Base-by-base conservation (phyloP, 53 echinoderm and acorn worm species). In the Arbacia lixula region DNA sequence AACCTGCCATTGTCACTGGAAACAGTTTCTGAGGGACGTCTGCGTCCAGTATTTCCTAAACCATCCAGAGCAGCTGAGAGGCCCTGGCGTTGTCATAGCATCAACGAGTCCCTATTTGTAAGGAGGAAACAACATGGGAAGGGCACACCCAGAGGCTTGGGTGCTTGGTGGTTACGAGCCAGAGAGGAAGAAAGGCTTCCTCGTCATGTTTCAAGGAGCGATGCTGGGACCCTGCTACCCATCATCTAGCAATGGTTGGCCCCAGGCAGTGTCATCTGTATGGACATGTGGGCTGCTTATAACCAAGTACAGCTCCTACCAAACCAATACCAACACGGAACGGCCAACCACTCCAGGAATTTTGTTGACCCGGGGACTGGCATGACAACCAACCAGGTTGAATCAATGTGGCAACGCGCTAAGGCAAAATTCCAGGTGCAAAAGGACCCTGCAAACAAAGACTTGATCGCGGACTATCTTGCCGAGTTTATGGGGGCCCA, bases 301-400 rank as follows among this genome's bases (percentile, higher is more conserved):
- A 12, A 24, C 27, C 66, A 41, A n/a, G n/a, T n/a, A n/a, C n/a
- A n/a, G n/a, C n/a, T 42, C 66, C 51, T 35, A 24, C 19, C 17
- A 83, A 30, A 14, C 12, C 14, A 20, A 1, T 49, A 21, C 16
- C 11, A 29, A 0, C 84, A 83, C 27, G 68, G 2, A 0, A 50
- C 68, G 2, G 67, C 67, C 16, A 83, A 66, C 34, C 84, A 83
- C 52, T 34, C 0, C 20, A 16, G 30, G 53, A 49, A 83, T 36
- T 83, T 83, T 28, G 53, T 83, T 2, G 84, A 83, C 25, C 84
- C 84, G 2, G 51, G n/a, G n/a, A n/a, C n/a, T n/a, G n/a, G n/a
- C n/a, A n/a, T n/a, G n/a, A n/a, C n/a, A n/a, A n/a, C 68, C 3
- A 83, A 67, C 24, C 27, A 34, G 10, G 68, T 83, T 17, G 53